Percentiles rank a stretch among this genome's conserved stretches.
These are phyloP conservation scores for Pipra filicauda DNA, from an alignment of 2,113 vertebrate genomes.

Conservation along the genomic window DNA sequence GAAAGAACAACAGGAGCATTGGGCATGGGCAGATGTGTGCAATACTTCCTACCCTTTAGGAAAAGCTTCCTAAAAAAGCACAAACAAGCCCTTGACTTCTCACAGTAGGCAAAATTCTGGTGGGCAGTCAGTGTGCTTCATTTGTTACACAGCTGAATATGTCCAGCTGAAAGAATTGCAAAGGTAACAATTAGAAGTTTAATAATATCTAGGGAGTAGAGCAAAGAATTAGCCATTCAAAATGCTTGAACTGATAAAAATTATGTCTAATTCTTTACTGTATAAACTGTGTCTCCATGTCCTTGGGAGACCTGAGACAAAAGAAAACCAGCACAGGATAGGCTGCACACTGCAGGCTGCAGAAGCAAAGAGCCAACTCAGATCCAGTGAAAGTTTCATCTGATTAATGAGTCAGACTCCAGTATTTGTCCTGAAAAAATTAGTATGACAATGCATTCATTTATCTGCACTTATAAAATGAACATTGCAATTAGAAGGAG, in stretches of 20 bases:
- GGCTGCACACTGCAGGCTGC: background rate
- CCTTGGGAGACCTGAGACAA: background rate
- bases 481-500: background rate
- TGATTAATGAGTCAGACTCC: background rate
- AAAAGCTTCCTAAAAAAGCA: background rate
- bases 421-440: constrained; percentile 3
- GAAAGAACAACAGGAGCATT: background rate
- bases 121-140: background rate
- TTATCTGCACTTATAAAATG: background rate
- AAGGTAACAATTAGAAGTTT: background rate
- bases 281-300: background rate
- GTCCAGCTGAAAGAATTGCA: background rate
- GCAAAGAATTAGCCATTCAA: background rate
- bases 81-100: background rate
- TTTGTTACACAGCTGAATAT: background rate
- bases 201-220: background rate
- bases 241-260: background rate
- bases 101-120: background rate
- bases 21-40: background rate
- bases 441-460: background rate
- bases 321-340: background rate
- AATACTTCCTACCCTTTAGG: background rate
- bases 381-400: background rate
- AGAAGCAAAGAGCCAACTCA: background rate
- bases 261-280: background rate